Evolutionary conservation across 2,113 vertebrate genomes (phyloP), one percentile per base, ranked within the genome.

Genomic region (Oncorhynchus nerka): DNA sequence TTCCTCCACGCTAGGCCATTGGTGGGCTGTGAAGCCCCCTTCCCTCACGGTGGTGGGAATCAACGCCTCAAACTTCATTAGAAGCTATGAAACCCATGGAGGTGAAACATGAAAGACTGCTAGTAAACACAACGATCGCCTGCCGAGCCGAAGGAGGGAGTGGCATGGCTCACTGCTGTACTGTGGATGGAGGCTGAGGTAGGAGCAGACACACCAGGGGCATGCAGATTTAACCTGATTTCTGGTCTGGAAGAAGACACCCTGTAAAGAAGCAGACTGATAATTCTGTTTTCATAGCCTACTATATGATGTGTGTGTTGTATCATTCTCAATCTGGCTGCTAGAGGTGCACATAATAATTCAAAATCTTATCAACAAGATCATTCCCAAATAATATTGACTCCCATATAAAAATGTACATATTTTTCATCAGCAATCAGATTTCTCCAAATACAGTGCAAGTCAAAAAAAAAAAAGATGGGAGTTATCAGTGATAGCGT

Each of bases 51-150:
- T 39, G 83, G 81, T 71, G 64, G 70, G 80, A 88, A 88, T 88
- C 84, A 86, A 86, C 86, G 82, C 70, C 19, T 20, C 68, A 85
- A 80, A 84, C 90, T 8, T 39, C 80, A 87, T 91, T 89, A 89
- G 55, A 76, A 74, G 79, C 71, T 79, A 86, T 77, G 69, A 84
- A 83, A 81, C 75, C 75, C 70, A 65, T 78, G 78, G 61, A 83
- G 71, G 84, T 80, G 79, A 78, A 81, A 81, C n/a, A 49, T 51
- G 85, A 75, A 75, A 7, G 30, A 74, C 80, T 79, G 76, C 70
- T 87, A 84, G 75, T 81, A 82, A 85, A 89, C 82, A 79, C 76
- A 79, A 45, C 61, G 51, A 75, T 75, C 77, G 76, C 76, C 78
- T 79, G 74, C 75, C 28, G 66, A 34, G 30, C 24, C 76, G 75